phyloP scores from a whole-genome alignment of 2,113 vertebrate species.

The Campylorhamphus procurvoides region DNA sequence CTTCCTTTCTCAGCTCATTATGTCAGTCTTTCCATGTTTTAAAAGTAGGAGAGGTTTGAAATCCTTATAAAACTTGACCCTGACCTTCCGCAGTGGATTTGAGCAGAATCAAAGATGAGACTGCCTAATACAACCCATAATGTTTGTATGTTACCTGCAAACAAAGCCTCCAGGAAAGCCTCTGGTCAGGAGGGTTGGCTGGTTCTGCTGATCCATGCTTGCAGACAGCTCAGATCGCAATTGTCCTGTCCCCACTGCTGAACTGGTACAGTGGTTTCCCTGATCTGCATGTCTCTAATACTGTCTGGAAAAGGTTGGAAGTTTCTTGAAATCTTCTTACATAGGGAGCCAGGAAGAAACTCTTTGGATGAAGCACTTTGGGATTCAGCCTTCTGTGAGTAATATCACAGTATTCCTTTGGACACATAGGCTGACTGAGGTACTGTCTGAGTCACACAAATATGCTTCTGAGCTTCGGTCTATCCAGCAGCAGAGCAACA shows the following conservation, averaged over 20 bases:
- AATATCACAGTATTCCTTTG: neutral
- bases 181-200: neutral
- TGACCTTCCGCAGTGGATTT: neutral
- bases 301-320: neutral
- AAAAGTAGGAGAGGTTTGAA: neutral
- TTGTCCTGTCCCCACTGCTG: neutral
- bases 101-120: neutral
- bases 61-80: neutral
- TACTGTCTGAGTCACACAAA: rapidly evolving
- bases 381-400: neutral
- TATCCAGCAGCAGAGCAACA: neutral
- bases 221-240: neutral
- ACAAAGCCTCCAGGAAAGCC: neutral
- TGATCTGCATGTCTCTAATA: rapidly evolving
- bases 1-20: neutral
- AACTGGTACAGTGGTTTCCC: neutral
- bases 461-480: neutral
- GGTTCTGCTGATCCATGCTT: neutral
- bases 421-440: rapidly evolving
- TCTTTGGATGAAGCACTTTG: neutral
- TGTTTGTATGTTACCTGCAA: neutral
- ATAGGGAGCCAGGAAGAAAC: neutral
- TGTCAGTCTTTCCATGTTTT: neutral
- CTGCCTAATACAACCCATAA: neutral
- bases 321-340: neutral